A percentile compares a stretch with the other conserved stretches of the same genome.
These are phyloP conservation scores for Argynnis bischoffii DNA, from an alignment of 2,888 invertebrate genomes.

Conservation along the genomic window DNA sequence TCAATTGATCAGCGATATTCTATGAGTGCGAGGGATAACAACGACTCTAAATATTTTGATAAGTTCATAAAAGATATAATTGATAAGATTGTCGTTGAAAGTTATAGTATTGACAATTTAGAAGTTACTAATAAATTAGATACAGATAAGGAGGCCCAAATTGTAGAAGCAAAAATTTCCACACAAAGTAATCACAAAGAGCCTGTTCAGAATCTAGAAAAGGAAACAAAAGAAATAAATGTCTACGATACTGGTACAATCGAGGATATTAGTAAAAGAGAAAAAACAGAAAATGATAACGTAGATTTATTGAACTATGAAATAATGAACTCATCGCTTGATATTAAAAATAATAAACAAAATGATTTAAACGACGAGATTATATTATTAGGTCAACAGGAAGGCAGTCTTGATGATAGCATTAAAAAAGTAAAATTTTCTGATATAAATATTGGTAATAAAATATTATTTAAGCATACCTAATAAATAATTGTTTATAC, in stretches of 20 bases:
- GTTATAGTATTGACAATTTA: neutral
- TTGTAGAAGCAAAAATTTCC: too few relatives aligned
- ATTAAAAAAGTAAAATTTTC: slow-evolving; percentile 67
- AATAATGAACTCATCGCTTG: too few relatives aligned
- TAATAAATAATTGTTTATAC: neutral
- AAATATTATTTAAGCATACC: slow-evolving; percentile 11
- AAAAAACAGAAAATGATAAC: neutral
- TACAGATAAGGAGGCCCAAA: too few relatives aligned
- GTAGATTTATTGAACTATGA: too few relatives aligned
- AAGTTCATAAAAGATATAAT: neutral
- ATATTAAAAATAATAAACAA: neutral
- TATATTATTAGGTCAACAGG: neutral
- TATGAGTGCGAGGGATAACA: neutral
- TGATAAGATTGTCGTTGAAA: neutral
- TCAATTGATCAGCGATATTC: neutral
- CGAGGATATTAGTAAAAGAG: neutral
- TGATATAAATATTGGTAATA: slow-evolving; percentile 61
- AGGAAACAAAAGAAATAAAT: neutral
- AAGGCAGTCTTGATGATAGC: slow-evolving; percentile 50
- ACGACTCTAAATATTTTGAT: neutral
- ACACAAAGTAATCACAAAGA: too few relatives aligned
- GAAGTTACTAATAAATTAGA: neutral
- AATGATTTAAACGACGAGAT: neutral
- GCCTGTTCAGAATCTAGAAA: neutral
- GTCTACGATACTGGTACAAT: too few relatives aligned